phyloP scores from a whole-genome alignment of 2,888 invertebrate species.

The Macrostomum cliftonense region DNA sequence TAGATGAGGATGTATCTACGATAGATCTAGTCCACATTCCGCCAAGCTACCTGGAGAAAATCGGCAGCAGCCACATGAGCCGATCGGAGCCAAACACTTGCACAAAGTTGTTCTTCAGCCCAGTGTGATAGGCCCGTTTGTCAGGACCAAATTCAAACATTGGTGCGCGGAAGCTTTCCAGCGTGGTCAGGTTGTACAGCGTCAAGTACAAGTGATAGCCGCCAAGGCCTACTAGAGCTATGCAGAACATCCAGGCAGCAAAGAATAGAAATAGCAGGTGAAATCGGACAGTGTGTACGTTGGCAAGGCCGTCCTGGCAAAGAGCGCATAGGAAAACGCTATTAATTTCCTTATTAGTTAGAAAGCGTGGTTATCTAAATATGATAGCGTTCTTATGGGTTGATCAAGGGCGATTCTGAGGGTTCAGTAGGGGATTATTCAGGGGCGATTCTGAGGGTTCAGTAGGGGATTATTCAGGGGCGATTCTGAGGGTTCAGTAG shows the following conservation, averaged over 20 bases:
- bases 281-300: slow-evolving; percentile 44
- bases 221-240: slow-evolving; percentile 81
- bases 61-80: slow-evolving; percentile 67
- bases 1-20: too few relatives aligned
- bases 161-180: slow-evolving; percentile 33
- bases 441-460: too few relatives aligned
- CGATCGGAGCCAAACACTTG: slow-evolving; percentile 82
- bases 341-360: too few relatives aligned
- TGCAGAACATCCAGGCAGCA: slow-evolving; percentile 86
- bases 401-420: too few relatives aligned
- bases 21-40: too few relatives aligned
- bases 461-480: too few relatives aligned
- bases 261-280: slow-evolving; percentile 93
- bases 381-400: too few relatives aligned
- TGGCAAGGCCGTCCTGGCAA: too few relatives aligned
- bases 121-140: slow-evolving; percentile 84
- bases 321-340: too few relatives aligned
- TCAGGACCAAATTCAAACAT: slow-evolving; percentile 50
- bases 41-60: slow-evolving; percentile 28
- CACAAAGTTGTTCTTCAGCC: slow-evolving; percentile 70
- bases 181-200: slow-evolving; percentile 72
- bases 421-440: too few relatives aligned
- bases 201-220: slow-evolving; percentile 89
- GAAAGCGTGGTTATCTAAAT: too few relatives aligned
- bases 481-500: too few relatives aligned